Conservation (phyloP, 2,797 vertebrate species). For the Champsocephalus esox region DNA sequence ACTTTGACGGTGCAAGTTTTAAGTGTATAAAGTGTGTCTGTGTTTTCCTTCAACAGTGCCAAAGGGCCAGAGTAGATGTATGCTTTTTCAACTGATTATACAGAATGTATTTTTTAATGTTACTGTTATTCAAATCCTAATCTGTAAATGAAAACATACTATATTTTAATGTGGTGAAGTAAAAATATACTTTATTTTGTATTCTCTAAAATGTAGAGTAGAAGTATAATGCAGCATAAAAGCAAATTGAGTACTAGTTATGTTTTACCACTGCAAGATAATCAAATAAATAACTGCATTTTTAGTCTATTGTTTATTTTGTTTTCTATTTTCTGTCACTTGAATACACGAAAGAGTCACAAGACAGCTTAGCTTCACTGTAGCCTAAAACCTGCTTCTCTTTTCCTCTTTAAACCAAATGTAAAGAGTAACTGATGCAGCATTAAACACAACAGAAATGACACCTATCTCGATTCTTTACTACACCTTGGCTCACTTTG, state of each 20-base stretch:
- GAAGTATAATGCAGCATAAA: neutral
- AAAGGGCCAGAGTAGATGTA: too few relatives aligned
- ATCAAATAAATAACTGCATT: neutral
- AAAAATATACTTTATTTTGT: neutral
- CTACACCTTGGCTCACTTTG: conserved; percentile 7
- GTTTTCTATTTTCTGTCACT: neutral
- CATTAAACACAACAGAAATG: conserved; percentile 18
- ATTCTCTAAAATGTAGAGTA: neutral
- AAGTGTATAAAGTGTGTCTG: neutral
- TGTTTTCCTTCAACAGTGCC: neutral
- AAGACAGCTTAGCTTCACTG: conserved; percentile 16
- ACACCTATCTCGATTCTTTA: conserved; percentile 12
- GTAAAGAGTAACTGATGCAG: conserved; percentile 5
- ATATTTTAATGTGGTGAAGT: neutral
- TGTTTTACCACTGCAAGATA: neutral
- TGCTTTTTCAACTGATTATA: too few relatives aligned
- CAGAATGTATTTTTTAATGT: too few relatives aligned
- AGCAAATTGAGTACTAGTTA: neutral
- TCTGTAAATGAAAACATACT: too few relatives aligned
- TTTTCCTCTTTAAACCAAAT: conserved; percentile 21
- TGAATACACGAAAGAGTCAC: neutral
- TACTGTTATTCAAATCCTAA: too few relatives aligned
- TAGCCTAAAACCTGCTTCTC: conserved; percentile 11
- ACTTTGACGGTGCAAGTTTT: neutral
- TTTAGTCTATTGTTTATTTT: neutral